Evolutionary conservation across 2,888 invertebrate genomes (phyloP).

Genomic region (Carabus problematicus): DNA sequence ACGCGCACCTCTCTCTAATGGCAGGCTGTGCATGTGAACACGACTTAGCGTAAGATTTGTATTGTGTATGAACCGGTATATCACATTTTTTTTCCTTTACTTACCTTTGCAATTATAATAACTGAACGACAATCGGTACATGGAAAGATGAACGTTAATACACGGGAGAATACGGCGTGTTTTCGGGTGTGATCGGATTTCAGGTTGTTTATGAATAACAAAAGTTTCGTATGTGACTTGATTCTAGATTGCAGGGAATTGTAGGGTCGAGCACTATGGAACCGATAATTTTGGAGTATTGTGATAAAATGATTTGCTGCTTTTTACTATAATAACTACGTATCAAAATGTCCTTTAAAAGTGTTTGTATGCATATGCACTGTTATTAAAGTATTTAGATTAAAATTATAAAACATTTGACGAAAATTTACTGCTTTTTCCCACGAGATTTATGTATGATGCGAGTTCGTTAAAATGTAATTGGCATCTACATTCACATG

Average conservation of each 20-base stretch:
- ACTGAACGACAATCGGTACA: slow-evolving; percentile 15
- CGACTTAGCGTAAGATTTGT: slow-evolving; percentile 14
- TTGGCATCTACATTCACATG: no score
- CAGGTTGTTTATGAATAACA: slow-evolving; percentile 12
- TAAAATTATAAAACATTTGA: slow-evolving; percentile 29
- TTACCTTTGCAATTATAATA: slow-evolving; percentile 34
- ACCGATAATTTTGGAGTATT: slow-evolving; percentile 33
- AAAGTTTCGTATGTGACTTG: slow-evolving; percentile 25
- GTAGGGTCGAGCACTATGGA: slow-evolving; percentile 14
- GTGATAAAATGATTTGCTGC: slow-evolving; percentile 34
- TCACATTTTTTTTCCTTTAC: slow-evolving; percentile 25
- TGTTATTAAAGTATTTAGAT: slow-evolving; percentile 29
- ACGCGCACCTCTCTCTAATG: slow-evolving; percentile 34
- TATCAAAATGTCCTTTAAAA: slow-evolving; percentile 28
- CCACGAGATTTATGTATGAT: slow-evolving; percentile 12
- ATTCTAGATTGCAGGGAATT: slow-evolving; percentile 3
- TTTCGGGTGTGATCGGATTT: background rate
- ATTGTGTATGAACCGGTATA: slow-evolving; percentile 30
- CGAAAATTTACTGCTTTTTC: slow-evolving; percentile 31
- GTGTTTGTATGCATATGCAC: slow-evolving; percentile 1
- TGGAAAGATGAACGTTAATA: slow-evolving; percentile 11
- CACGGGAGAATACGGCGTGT: background rate
- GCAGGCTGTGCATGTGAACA: slow-evolving; percentile 27
- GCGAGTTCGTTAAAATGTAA: no score
- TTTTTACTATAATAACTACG: slow-evolving; percentile 28